Evolutionary conservation across 2,113 vertebrate genomes (phyloP), one percentile per base, ranked within the genome.

Genomic region (Fulmarus glacialis): DNA sequence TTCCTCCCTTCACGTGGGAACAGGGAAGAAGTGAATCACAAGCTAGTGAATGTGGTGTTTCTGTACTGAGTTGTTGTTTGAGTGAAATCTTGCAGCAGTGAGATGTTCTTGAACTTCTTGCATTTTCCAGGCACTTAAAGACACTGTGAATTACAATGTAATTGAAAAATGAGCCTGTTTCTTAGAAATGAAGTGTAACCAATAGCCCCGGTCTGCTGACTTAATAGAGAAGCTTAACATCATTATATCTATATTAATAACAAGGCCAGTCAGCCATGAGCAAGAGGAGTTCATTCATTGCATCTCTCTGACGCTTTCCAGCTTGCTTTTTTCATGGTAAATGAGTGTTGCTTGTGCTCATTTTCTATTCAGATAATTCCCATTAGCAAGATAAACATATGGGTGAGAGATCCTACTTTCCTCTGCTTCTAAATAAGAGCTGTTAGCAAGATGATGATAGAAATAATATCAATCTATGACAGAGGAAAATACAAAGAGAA

Each of bases 201-300:
- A 92, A 95, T 91, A 94, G 84, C 62, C 53, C 40, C 2, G 75
- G 84, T 89, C 96, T 97, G 94, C 79, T 82, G 96, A 95, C 97
- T 97, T 96, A 96, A 97, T 96, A 97, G 82, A 95, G 94, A 52
- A 77, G 59, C 93, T 97, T 98, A 97, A 98, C 23, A 15, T 95
- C 88, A 89, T 98, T 98, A 98, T 67, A 47, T 63, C 72, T 63
- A 48, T 95, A 93, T 97, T 96, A 97, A 94, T 90, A 97, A 95
- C 84, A 92, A 94, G 90, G 32, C 22, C 43, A 96, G 87, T 34
- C 60, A 63, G 71, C 89, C 64, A 77, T 91, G 94, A 93, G 87
- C 93, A 96, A 89, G 89, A 94, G 47, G 59, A 91, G 68, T 95
- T 85, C 43, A 81, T 93, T 96, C 91, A 63, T 89, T 67, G 75